Evolutionary conservation across 2,888 invertebrate species (phyloP).

Genomic region (Ashinkailepas kermadecensis): DNA sequence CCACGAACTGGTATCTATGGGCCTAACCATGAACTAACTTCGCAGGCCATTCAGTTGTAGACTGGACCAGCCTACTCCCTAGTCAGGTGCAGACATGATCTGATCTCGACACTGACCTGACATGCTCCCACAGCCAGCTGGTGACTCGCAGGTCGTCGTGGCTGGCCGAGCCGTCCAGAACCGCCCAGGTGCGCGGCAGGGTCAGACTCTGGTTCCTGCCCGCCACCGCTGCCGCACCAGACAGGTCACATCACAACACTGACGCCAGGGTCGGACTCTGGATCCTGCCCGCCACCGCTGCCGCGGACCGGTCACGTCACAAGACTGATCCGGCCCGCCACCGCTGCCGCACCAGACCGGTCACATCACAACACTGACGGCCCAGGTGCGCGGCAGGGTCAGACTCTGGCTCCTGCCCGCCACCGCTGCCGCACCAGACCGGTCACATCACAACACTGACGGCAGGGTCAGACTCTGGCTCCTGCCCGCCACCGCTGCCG

Average conservation of each 20-base stretch:
- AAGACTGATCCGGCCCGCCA: constrained; percentile 26
- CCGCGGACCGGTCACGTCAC: not conserved
- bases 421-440: constrained; percentile 26
- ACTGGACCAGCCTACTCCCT: too few species aligned
- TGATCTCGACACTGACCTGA: constrained; percentile 46
- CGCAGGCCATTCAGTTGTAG: too few species aligned
- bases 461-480: too few species aligned
- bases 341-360: constrained; percentile 25
- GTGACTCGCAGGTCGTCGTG: constrained; percentile 73
- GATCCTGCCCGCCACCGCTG: constrained; percentile 31
- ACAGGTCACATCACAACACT: not conserved
- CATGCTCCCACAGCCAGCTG: constrained; percentile 74
- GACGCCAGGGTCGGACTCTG: constrained; percentile 53
- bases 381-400: too few species aligned
- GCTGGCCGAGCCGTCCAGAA: constrained; percentile 70
- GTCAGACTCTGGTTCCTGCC: constrained; percentile 49
- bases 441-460: not conserved
- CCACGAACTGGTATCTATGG: too few species aligned
- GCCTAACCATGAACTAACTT: too few species aligned
- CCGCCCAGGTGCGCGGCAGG: constrained; percentile 71
- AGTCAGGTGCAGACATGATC: too few species aligned
- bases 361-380: not conserved
- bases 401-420: constrained; percentile 43
- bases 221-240: constrained; percentile 28
- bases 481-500: too few species aligned